A percentile compares a stretch with the other conserved stretches of the same genome.
phyloP scores from a whole-genome alignment of 2,113 vertebrate species.

The Tetraodon nigroviridis region DNA sequence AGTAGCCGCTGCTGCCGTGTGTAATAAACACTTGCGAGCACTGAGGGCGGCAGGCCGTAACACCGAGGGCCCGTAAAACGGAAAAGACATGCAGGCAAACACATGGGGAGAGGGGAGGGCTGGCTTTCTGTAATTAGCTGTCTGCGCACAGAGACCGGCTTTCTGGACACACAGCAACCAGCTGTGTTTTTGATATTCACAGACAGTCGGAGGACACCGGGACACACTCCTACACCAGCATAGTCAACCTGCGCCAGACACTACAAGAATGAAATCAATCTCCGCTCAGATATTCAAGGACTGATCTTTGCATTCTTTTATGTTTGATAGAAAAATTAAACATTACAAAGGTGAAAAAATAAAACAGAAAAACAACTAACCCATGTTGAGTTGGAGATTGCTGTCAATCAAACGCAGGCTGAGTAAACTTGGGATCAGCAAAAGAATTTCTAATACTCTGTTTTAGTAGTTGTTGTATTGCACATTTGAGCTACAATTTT shows the following conservation, averaged over 20 bases:
- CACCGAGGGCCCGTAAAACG: constrained; percentile 74
- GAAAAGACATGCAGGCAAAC: constrained; percentile 67
- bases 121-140: constrained; percentile 86
- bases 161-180: constrained; percentile 88
- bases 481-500: too few relatives aligned
- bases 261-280: constrained; percentile 13
- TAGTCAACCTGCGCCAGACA: constrained; percentile 44
- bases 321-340: too few relatives aligned
- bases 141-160: constrained; percentile 80
- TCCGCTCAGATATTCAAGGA: too few relatives aligned
- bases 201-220: constrained; percentile 62
- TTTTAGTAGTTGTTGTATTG: too few relatives aligned
- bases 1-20: constrained; percentile 48
- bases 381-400: too few relatives aligned
- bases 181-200: constrained; percentile 89
- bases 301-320: too few relatives aligned
- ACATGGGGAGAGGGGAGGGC: constrained; percentile 62
- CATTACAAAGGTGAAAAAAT: too few relatives aligned
- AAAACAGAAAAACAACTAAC: too few relatives aligned
- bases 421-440: too few relatives aligned
- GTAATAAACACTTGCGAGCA: constrained; percentile 68
- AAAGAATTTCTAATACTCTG: too few relatives aligned
- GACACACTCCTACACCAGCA: constrained; percentile 47
- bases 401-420: too few relatives aligned
- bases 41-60: constrained; percentile 59